Conservation (phyloP, 2,797 vertebrate genomes). For the Pangasius djambal region DNA sequence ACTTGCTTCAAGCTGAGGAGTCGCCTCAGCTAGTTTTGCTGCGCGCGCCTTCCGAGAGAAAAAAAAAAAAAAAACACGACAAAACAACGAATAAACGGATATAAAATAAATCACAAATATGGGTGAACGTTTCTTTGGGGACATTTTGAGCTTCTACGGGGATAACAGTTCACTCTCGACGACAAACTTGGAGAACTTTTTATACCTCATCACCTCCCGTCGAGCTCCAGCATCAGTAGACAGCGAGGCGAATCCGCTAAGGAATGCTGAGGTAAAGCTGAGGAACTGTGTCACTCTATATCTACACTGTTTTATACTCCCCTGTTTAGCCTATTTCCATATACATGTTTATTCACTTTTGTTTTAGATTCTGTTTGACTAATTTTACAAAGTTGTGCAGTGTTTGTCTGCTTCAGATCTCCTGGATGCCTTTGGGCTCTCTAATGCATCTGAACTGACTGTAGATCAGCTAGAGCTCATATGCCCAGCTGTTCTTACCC, state of each 20-base stretch:
- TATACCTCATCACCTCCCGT: constrained; percentile 48
- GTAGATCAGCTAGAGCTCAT: constrained; percentile 49
- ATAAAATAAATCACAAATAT: constrained; percentile 5
- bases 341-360: not conserved
- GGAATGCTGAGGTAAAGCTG: constrained; percentile 40
- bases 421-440: constrained; percentile 39
- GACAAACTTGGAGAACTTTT: constrained; percentile 48
- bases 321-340: not conserved
- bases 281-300: not conserved
- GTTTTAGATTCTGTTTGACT: not conserved
- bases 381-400: constrained; percentile 30
- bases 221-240: constrained; percentile 42
- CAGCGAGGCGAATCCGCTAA: constrained; percentile 41
- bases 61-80: too few relatives aligned
- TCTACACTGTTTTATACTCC: not conserved
- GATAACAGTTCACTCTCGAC: constrained; percentile 43
- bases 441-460: constrained; percentile 50
- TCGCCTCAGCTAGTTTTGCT: not conserved
- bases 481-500: constrained; percentile 59
- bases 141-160: constrained; percentile 50
- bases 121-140: constrained; percentile 27
- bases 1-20: too few relatives aligned
- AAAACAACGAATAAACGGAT: not conserved
- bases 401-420: constrained; percentile 47
- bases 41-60: not conserved